Evolutionary conservation across 2,797 vertebrate genomes (phyloP).

Genomic region (Uromys caudimaculatus): DNA sequence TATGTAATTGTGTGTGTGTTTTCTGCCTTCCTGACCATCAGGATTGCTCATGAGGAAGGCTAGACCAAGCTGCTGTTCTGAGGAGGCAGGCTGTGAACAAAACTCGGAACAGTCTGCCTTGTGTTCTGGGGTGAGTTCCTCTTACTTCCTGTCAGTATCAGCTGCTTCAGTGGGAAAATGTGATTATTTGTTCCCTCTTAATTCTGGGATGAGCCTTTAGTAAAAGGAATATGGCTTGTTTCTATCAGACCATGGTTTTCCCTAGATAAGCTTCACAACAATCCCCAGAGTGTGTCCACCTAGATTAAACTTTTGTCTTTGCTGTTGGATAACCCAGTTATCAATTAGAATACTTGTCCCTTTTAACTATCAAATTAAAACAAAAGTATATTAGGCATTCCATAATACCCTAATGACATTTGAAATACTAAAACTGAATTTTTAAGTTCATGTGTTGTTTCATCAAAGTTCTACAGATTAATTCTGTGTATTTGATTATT

Average conservation of each 20-base stretch:
- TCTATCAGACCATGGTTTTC: not conserved
- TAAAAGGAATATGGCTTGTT: not conserved
- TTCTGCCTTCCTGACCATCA: too few relatives aligned
- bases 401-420: not conserved
- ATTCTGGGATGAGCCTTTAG: not conserved
- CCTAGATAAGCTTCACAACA: not conserved
- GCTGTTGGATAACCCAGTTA: not conserved
- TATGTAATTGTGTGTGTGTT: too few relatives aligned
- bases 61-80: accelerated
- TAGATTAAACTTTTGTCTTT: not conserved
- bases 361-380: not conserved
- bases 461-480: not conserved
- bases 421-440: not conserved
- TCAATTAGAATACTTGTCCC: not conserved
- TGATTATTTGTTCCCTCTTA: not conserved
- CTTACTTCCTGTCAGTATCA: not conserved
- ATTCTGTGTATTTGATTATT: constrained; percentile 31
- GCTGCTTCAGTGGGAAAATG: not conserved
- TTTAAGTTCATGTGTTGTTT: constrained; percentile 27
- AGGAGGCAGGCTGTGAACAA: not conserved
- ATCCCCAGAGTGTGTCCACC: not conserved
- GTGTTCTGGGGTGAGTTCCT: not conserved
- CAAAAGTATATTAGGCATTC: not conserved
- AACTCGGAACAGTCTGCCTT: not conserved
- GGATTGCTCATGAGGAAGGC: not conserved